Conservation (phyloP, 2,113 vertebrate genomes). For the Sigmodon hispidus region DNA sequence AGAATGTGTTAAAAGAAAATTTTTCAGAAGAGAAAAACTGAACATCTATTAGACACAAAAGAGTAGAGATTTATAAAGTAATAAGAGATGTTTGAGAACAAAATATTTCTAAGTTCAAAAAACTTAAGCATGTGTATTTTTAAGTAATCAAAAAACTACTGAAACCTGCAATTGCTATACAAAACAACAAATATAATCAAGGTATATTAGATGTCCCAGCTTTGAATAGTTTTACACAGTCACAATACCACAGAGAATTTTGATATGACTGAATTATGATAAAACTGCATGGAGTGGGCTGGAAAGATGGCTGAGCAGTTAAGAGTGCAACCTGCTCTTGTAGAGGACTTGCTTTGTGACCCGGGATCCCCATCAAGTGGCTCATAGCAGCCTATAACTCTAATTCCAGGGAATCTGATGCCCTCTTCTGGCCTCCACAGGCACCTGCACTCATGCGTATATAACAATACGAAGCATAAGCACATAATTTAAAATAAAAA, state of each 20-base stretch:
- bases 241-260: background rate
- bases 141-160: slow-evolving; percentile 1
- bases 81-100: background rate
- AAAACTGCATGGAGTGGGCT: background rate
- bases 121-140: background rate
- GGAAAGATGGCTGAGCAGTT: background rate
- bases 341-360: background rate
- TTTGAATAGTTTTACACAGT: background rate
- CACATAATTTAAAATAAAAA: background rate
- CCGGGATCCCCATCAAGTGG: no score
- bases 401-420: background rate
- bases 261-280: background rate
- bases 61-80: background rate
- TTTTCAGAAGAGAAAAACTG: background rate
- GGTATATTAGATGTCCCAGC: background rate
- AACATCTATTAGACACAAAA: background rate
- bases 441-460: background rate
- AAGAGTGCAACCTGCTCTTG: background rate
- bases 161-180: background rate
- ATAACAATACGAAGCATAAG: background rate
- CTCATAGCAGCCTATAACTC: background rate
- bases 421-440: background rate
- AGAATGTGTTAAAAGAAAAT: background rate
- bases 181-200: slow-evolving; percentile 16
- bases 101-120: background rate